Evolutionary conservation across 2,113 vertebrate genomes (phyloP).

Genomic region (Gobius niger): DNA sequence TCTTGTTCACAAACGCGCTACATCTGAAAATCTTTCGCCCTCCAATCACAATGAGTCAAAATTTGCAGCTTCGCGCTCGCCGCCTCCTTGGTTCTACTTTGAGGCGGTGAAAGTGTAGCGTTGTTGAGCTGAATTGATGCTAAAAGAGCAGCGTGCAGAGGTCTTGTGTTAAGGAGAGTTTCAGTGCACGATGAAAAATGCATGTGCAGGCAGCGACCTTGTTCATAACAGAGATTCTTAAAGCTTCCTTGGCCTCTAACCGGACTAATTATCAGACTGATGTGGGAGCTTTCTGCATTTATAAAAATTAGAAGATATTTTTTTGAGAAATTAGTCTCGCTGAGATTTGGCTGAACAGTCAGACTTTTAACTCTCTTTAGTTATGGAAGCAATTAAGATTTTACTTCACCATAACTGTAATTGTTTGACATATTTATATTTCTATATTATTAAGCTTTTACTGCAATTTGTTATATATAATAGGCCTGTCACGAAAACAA

Average conservation of each 20-base stretch:
- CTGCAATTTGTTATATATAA: no score
- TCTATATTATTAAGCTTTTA: no score
- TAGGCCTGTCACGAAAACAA: no score
- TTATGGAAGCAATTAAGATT: neutral
- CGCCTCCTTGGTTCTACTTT: slow-evolving; percentile 34
- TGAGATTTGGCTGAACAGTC: neutral
- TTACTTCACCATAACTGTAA: slow-evolving; percentile 4
- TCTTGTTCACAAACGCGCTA: slow-evolving; percentile 30
- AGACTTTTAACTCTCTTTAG: no score
- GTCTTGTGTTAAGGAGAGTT: slow-evolving; percentile 45
- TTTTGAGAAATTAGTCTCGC: slow-evolving; percentile 22
- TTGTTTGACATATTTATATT: no score
- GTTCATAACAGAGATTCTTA: slow-evolving; percentile 22
- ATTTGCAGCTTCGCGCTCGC: slow-evolving; percentile 15
- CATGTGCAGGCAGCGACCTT: slow-evolving; percentile 25
- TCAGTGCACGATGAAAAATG: slow-evolving; percentile 54
- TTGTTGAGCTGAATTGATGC: slow-evolving; percentile 47
- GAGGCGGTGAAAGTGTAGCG: slow-evolving; percentile 47
- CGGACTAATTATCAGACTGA: slow-evolving; percentile 38
- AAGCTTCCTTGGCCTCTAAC: slow-evolving; percentile 32
- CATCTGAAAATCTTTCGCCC: neutral
- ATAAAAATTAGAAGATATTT: slow-evolving; percentile 33
- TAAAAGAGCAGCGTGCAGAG: slow-evolving; percentile 44
- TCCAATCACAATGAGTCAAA: slow-evolving; percentile 51
- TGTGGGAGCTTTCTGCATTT: slow-evolving; percentile 22